Base-by-base conservation (phyloP, 2,797 vertebrate species). In the Percopsis omiscomaycus region DNA sequence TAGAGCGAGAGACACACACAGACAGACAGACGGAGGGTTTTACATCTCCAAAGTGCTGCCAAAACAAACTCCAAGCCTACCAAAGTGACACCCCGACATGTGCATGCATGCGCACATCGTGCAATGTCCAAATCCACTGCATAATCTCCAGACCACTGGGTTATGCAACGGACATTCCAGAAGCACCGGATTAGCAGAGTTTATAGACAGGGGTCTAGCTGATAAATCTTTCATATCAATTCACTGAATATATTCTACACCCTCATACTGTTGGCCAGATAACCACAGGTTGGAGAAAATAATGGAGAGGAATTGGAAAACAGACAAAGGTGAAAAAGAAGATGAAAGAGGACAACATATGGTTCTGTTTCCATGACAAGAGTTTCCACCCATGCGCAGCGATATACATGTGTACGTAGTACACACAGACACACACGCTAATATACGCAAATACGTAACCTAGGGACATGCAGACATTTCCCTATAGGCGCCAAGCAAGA, bases 161-260 rank as follows among this genome's bases (percentile, higher is more conserved):
- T 91, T 89, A 89, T 49, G 77, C 82, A 88, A 86, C 27, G 4
- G 62, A 78, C 83, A 74, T 86, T 84, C 73, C 69, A 78, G 71
- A 83, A 85, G 80, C 44, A 61, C 63, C 80, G 75, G 88, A 89
- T 89, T 84, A 85, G 61, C 68, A 75, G 59, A 16, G 60, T 58
- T 2, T 9, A 51, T 45, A 28, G 52, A 80, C 57, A 44, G 49
- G 68, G 46, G 44, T 32, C 14, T 61, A 59, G 45, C 10, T 67
- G 61, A 6, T 74, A 88, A 88, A 90, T 88, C 84, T 64, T 42
- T 61, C 71, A 46, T 63, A 75, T 81, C 68, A 71, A 59, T 82
- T 60, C 2, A 64, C 15, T 48, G 47, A 13, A 60, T 60, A 42
- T 2, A 42, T 42, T 42, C 37, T 22, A 22, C 22, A 22, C 22